Conservation (phyloP, 2,888 invertebrate species). For the Nomada goodeniana region DNA sequence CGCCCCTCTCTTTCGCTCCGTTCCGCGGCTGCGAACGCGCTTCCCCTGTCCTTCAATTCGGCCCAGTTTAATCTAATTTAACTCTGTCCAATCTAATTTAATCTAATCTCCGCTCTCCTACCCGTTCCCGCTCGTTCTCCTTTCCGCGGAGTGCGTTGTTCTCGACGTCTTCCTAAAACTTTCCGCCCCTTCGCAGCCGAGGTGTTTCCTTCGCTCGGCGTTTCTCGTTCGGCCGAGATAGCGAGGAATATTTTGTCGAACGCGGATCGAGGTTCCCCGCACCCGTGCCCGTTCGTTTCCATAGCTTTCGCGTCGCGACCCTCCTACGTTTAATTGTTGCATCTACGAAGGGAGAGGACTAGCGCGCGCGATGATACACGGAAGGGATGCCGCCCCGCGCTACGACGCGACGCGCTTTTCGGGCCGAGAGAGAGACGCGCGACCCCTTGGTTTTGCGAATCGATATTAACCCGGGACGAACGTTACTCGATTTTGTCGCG, state of each 20-base stretch:
- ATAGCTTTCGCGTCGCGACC: conserved; percentile 43
- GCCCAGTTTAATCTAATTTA: conserved; percentile 51
- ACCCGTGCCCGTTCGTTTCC: neutral
- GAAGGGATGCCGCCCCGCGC: conserved; percentile 42
- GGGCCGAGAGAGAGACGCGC: conserved; percentile 62
- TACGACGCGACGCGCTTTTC: conserved; percentile 55
- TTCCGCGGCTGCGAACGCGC: conserved; percentile 5
- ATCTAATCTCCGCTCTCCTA: conserved; percentile 28
- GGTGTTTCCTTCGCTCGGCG: conserved; percentile 1
- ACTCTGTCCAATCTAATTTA: conserved; percentile 40
- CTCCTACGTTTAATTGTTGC: conserved; percentile 71
- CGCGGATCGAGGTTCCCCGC: too few species aligned
- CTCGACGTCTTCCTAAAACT: neutral
- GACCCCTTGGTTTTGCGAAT: conserved; percentile 67
- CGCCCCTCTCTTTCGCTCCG: neutral
- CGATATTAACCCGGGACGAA: conserved; percentile 66
- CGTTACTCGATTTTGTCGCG: conserved; percentile 36
- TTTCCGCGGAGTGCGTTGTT: neutral
- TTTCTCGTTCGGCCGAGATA: neutral
- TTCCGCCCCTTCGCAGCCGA: conserved; percentile 5
- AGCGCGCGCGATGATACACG: conserved; percentile 41
- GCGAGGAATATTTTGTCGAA: too few species aligned
- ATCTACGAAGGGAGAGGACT: conserved; percentile 67
- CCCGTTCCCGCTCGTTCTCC: conserved; percentile 4
- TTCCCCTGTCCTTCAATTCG: conserved; percentile 34